These are phyloP conservation scores for Lophochroa leadbeateri DNA, from an alignment of 2,113 vertebrate species.

Conservation along the genomic window DNA sequence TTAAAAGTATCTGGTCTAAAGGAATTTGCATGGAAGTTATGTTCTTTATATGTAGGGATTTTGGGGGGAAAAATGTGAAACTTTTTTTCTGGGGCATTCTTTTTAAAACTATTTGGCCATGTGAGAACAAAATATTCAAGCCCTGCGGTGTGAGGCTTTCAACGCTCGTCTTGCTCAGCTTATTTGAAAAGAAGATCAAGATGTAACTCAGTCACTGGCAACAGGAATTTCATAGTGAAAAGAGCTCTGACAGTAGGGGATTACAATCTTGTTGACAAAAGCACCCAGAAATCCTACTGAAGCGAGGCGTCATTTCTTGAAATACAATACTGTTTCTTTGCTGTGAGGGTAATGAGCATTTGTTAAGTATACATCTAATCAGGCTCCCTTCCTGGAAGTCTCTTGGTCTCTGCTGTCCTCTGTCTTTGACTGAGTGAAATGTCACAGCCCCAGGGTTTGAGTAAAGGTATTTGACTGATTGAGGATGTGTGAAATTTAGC, in stretches of 20 bases:
- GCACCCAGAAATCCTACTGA: not conserved
- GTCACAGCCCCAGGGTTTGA: not conserved
- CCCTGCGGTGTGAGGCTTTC: not conserved
- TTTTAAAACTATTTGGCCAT: not conserved
- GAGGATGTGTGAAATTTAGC: not conserved
- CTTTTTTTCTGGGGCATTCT: not conserved
- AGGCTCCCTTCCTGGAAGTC: not conserved
- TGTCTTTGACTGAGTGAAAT: conserved; percentile 10
- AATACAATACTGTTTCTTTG: not conserved
- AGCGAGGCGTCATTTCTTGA: not conserved
- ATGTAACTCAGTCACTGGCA: not conserved
- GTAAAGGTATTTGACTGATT: not conserved
- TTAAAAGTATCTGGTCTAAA: not conserved
- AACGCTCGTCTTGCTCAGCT: not conserved
- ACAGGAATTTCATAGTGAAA: not conserved
- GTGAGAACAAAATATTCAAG: not conserved
- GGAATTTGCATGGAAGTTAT: not conserved
- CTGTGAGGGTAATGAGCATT: not conserved
- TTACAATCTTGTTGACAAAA: conserved; percentile 2
- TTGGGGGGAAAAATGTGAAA: not conserved
- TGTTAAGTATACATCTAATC: not conserved
- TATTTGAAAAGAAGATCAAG: not conserved
- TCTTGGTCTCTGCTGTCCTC: conserved; percentile 12
- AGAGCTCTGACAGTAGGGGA: not conserved
- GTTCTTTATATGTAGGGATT: fast-evolving